Conservation (phyloP, 2,113 vertebrate species). For the Galeopterus variegatus region DNA sequence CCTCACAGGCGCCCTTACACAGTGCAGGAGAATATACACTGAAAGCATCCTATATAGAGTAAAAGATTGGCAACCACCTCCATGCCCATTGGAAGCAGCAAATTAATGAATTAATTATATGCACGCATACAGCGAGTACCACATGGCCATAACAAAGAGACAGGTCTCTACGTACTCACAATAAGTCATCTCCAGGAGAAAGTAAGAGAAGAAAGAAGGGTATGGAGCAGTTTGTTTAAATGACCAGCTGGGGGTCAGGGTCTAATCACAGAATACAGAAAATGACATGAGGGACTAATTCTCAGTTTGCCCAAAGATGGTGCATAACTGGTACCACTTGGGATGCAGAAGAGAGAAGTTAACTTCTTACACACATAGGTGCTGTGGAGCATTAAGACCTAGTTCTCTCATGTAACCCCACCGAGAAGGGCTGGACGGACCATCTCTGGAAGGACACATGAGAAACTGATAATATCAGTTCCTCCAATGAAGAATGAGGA, state of each 20-base stretch:
- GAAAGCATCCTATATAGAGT: not conserved
- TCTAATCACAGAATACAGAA: not conserved
- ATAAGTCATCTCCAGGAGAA: not conserved
- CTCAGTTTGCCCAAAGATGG: not conserved
- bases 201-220: not conserved
- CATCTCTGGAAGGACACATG: not conserved
- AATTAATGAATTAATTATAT: not conserved
- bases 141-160: not conserved
- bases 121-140: accelerated
- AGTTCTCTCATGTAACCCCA: not conserved
- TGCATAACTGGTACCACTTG: not conserved
- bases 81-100: not conserved
- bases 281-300: not conserved
- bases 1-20: not conserved
- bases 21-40: not conserved
- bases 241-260: not conserved
- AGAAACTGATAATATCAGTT: not conserved
- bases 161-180: not conserved
- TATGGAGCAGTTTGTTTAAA: not conserved
- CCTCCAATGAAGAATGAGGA: not conserved
- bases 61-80: not conserved
- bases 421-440: not conserved
- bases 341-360: not conserved
- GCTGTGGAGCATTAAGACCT: accelerated
- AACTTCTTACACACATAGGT: not conserved